phyloP scores from a whole-genome alignment of 2,888 invertebrate species.

The Apotomis betuletana region DNA sequence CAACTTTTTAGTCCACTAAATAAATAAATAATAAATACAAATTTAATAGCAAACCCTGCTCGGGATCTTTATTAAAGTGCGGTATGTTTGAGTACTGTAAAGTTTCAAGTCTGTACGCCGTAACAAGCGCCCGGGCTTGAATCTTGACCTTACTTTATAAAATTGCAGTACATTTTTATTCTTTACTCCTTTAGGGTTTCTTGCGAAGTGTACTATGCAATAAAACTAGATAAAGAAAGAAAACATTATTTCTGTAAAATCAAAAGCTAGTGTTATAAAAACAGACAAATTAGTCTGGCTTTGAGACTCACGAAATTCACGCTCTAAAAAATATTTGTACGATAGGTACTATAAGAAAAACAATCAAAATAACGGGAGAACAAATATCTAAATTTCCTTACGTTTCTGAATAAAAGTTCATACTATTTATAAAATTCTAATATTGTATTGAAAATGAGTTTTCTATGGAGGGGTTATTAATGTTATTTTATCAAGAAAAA shows the following conservation, averaged over 20 bases:
- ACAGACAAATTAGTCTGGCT: too few species aligned
- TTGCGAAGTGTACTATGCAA: constrained; percentile 4
- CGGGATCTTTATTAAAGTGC: constrained; percentile 22
- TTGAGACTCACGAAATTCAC: too few species aligned
- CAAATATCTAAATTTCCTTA: too few species aligned
- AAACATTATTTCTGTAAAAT: constrained; percentile 9
- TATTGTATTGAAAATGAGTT: too few species aligned
- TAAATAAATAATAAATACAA: not conserved
- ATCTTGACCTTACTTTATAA: constrained; percentile 33
- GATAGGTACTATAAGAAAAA: too few species aligned
- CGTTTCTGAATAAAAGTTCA: too few species aligned
- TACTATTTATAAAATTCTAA: too few species aligned
- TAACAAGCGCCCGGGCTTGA: constrained; percentile 27
- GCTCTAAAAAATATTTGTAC: too few species aligned
- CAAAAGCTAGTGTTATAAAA: not conserved
- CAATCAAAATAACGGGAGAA: too few species aligned
- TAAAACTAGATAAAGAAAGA: constrained; percentile 17
- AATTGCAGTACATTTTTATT: constrained; percentile 23
- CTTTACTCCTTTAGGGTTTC: constrained; percentile 21
- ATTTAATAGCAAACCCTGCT: not conserved
- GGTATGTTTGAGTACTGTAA: constrained; percentile 26
- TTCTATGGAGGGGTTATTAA: too few species aligned
- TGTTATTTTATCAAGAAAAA: too few species aligned
- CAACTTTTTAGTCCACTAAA: too few species aligned
- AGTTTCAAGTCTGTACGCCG: constrained; percentile 26